Percentiles rank a stretch among this genome's conserved stretches.
phyloP scores from a whole-genome alignment of 2,113 vertebrate genomes.

The Egretta garzetta region DNA sequence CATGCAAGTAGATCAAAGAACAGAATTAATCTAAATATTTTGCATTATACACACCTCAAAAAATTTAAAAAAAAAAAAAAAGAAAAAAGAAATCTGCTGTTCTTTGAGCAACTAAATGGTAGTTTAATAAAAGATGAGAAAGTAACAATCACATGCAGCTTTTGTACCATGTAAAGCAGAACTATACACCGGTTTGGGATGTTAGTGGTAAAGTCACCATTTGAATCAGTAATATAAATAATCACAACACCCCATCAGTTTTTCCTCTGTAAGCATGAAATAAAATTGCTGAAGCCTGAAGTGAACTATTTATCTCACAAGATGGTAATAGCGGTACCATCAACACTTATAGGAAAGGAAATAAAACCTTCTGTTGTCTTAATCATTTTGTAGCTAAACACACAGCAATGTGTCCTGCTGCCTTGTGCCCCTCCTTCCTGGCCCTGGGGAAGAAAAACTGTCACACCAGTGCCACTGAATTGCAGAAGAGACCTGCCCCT shows the following conservation, averaged over 20 bases:
- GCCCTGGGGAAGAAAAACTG: background rate
- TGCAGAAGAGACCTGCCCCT: background rate
- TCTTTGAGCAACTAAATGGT: background rate
- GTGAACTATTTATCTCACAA: conserved; percentile 2
- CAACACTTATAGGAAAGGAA: background rate
- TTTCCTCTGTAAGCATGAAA: background rate
- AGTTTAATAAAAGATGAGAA: background rate
- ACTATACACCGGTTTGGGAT: background rate
- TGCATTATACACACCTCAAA: background rate
- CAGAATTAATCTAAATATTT: background rate
- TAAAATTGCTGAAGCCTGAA: background rate
- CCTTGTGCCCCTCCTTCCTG: background rate
- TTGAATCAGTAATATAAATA: background rate
- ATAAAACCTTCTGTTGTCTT: background rate
- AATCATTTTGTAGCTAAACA: background rate
- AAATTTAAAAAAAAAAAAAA: background rate
- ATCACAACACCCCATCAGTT: background rate
- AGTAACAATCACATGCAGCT: background rate
- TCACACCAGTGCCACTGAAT: background rate
- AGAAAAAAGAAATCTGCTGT: background rate
- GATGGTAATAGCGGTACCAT: background rate
- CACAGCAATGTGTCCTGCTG: rapidly evolving
- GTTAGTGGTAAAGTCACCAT: background rate
- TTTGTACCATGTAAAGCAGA: background rate
- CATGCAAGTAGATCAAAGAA: background rate